Percentiles rank a stretch among this genome's conserved stretches.
Evolutionary conservation across 37 sponge, comb jelly and placozoan species (phyloP).

Genomic region (Geodia barretti): DNA sequence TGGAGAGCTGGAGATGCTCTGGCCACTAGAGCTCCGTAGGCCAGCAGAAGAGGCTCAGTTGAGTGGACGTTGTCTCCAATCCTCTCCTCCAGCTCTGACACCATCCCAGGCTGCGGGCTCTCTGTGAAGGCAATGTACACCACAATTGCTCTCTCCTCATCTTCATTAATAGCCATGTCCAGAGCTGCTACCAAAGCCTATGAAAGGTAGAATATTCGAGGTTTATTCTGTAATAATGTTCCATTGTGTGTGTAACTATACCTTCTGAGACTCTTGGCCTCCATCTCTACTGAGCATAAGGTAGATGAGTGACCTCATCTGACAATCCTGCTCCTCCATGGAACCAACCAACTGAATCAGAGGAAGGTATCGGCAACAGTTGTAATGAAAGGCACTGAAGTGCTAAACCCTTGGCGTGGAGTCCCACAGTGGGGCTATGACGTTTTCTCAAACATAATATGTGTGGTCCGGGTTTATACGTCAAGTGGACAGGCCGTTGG

Average conservation of each 20-base stretch:
- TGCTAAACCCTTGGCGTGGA: too few relatives aligned
- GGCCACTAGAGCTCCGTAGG: slow-evolving; percentile 37
- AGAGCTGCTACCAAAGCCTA: slow-evolving; percentile 16
- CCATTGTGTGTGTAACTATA: not conserved
- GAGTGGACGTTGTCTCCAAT: not conserved
- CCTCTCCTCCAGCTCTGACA: slow-evolving; percentile 11
- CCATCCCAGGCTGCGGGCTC: slow-evolving; percentile 12
- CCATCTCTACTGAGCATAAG: slow-evolving; percentile 48
- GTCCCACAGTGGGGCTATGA: too few relatives aligned
- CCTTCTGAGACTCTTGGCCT: slow-evolving; percentile 33
- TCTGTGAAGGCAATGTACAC: slow-evolving; percentile 10
- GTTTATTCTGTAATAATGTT: not conserved
- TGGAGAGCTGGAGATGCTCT: not conserved
- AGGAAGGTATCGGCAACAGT: too few relatives aligned
- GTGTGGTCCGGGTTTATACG: too few relatives aligned
- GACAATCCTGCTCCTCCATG: not conserved
- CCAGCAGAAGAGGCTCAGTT: slow-evolving; percentile 27
- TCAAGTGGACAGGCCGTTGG: too few relatives aligned
- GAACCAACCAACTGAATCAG: slow-evolving; percentile 1
- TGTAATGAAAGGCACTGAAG: too few relatives aligned
- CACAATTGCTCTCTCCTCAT: slow-evolving; percentile 13
- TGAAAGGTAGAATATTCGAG: not conserved
- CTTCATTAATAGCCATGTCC: not conserved
- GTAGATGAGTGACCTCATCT: slow-evolving; percentile 48
- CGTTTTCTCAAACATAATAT: too few relatives aligned